phyloP scores from a whole-genome alignment of 2,797 vertebrate species.

The Dendrocincla fuliginosa region DNA sequence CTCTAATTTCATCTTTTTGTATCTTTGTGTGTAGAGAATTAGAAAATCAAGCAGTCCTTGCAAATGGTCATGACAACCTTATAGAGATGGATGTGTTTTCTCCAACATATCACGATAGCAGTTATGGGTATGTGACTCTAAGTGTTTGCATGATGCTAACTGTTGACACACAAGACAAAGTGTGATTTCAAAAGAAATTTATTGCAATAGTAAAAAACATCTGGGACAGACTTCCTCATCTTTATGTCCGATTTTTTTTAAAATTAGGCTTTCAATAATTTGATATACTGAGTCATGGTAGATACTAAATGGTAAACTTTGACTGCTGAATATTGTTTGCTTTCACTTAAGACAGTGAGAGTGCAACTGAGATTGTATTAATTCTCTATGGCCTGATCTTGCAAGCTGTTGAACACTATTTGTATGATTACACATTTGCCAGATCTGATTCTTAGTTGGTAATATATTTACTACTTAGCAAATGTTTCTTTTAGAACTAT shows the following conservation, averaged over 20 bases:
- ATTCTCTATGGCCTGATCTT: neutral
- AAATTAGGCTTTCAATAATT: neutral
- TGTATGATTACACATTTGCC: neutral
- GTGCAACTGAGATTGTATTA: neutral
- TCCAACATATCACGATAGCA: constrained; percentile 80
- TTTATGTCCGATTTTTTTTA: neutral
- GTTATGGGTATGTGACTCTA: constrained; percentile 81
- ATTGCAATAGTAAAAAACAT: neutral
- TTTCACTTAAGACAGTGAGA: neutral
- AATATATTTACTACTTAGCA: neutral
- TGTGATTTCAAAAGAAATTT: neutral
- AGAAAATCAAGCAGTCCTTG: constrained; percentile 83
- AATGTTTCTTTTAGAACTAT: neutral
- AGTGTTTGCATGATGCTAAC: constrained; percentile 73
- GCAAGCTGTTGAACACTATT: neutral
- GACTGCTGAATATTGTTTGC: neutral
- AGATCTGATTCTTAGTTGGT: neutral
- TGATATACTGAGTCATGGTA: neutral
- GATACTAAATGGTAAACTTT: neutral
- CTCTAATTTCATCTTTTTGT: constrained; percentile 77
- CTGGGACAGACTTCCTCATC: neutral
- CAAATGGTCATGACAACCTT: constrained; percentile 83
- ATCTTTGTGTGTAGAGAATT: constrained; percentile 81
- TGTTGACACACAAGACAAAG: constrained; percentile 47
- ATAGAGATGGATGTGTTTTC: constrained; percentile 85